Evolutionary conservation across 2,113 vertebrate species (phyloP).

Genomic region (Charina bottae): DNA sequence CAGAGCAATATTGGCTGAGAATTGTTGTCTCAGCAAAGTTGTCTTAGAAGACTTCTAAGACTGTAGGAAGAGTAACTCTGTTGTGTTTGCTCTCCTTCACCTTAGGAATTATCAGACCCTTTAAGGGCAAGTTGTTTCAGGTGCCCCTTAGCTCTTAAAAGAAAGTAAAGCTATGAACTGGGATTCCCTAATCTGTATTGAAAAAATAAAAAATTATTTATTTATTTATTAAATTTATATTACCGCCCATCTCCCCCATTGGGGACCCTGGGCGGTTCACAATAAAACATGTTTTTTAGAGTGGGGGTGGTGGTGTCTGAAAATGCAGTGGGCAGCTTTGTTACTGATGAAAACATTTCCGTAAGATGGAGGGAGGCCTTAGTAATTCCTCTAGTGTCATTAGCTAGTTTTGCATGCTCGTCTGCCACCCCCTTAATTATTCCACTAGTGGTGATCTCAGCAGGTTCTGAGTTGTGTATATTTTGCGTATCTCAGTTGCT

Average conservation of each 20-base stretch:
- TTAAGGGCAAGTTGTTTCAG: not conserved
- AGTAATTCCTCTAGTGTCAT: not conserved
- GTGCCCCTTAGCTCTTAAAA: not conserved
- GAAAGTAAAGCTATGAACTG: not conserved
- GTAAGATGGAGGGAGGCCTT: not conserved
- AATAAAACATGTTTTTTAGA: not conserved
- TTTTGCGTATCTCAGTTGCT: constrained; percentile 47
- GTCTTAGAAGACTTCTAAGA: not conserved
- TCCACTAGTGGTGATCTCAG: constrained; percentile 25
- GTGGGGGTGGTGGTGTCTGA: fast-evolving
- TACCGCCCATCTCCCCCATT: too few species aligned
- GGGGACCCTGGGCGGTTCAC: too few species aligned
- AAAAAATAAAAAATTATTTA: not conserved
- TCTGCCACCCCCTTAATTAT: not conserved
- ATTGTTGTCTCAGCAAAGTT: too few species aligned
- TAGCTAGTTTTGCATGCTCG: constrained; percentile 33
- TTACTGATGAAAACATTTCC: not conserved
- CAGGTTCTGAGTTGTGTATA: constrained; percentile 14
- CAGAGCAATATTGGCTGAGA: not conserved
- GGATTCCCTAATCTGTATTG: not conserved
- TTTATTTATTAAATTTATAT: too few species aligned
- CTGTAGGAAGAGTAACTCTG: not conserved
- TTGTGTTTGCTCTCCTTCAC: not conserved
- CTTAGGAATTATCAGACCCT: not conserved
- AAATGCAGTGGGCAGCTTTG: not conserved